Evolutionary conservation across 1,140 invertebrate genomes (phyloP).

Genomic region (Drosophila ercepeae): DNA sequence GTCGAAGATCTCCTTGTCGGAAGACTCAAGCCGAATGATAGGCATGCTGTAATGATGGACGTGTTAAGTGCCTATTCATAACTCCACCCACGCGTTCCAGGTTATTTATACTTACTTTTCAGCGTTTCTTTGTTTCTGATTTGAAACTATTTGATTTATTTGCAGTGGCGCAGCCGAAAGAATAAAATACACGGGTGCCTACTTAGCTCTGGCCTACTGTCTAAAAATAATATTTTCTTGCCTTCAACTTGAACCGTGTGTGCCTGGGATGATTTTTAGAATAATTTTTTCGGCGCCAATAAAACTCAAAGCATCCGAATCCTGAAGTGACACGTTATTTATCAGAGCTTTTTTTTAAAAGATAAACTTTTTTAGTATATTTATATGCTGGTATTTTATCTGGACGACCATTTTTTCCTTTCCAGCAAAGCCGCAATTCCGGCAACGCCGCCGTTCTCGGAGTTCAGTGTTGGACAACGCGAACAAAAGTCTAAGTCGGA

Average conservation of each 20-base stretch:
- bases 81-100: conserved; percentile 8
- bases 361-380: too few relatives aligned
- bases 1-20: conserved; percentile 91
- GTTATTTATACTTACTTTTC: conserved; percentile 17
- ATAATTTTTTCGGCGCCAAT: not conserved
- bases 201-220: conserved; percentile 52
- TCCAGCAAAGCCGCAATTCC: too few relatives aligned
- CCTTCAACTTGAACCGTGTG: conserved; percentile 53
- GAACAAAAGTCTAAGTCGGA: too few relatives aligned
- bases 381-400: too few relatives aligned
- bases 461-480: too few relatives aligned
- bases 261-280: not conserved
- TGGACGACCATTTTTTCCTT: too few relatives aligned
- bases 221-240: conserved; percentile 52
- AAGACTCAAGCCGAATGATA: conserved; percentile 93
- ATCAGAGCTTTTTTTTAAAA: too few relatives aligned
- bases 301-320: not conserved
- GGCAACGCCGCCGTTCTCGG: too few relatives aligned
- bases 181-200: conserved; percentile 24
- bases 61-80: not conserved
- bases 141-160: conserved; percentile 35
- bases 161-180: conserved; percentile 23
- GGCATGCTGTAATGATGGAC: conserved; percentile 87
- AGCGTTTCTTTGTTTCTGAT: not conserved
- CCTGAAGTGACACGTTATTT: not conserved